These are phyloP conservation scores for Coelopa frigida DNA, from an alignment of 1,140 invertebrate genomes.

Conservation along the genomic window DNA sequence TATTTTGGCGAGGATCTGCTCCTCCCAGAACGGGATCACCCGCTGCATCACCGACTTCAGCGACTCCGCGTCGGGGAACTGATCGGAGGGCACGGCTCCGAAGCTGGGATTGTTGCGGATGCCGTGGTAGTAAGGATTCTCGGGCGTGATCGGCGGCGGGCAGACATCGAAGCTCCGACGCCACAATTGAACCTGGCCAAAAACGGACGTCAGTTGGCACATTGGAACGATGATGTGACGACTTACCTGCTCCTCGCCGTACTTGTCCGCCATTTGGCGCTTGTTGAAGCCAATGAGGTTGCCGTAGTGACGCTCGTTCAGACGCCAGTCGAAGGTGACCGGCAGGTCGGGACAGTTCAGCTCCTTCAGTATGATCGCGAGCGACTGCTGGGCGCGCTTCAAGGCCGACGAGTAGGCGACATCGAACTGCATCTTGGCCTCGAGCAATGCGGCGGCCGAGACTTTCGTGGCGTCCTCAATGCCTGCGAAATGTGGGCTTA, in stretches of 20 bases:
- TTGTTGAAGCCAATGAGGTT: constrained; percentile 65
- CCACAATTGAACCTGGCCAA: constrained; percentile 53
- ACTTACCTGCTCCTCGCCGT: constrained; percentile 57
- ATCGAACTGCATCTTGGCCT: constrained; percentile 62
- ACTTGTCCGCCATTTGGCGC: constrained; percentile 59
- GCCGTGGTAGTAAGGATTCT: constrained; percentile 50
- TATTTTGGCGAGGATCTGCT: constrained; percentile 57
- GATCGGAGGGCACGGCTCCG: constrained; percentile 30
- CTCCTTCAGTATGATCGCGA: constrained; percentile 54
- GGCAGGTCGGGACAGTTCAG: constrained; percentile 53
- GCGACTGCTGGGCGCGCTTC: constrained; percentile 56
- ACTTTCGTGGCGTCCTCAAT: constrained; percentile 56
- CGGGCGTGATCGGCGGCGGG: constrained; percentile 54
- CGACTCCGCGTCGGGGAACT: constrained; percentile 60
- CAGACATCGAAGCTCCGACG: constrained; percentile 58
- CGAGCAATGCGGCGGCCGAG: constrained; percentile 63
- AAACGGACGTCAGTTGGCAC: constrained; percentile 10
- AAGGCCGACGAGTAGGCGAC: constrained; percentile 60
- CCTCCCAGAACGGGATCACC: constrained; percentile 61
- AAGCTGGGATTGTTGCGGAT: constrained; percentile 51
- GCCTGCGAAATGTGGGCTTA: constrained; percentile 44
- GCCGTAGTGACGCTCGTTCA: constrained; percentile 70
- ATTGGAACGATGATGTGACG: neutral
- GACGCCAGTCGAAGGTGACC: constrained; percentile 55
- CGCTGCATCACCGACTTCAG: constrained; percentile 57